phyloP scores from a whole-genome alignment of 2,888 invertebrate species.

The Agrotis puta region DNA sequence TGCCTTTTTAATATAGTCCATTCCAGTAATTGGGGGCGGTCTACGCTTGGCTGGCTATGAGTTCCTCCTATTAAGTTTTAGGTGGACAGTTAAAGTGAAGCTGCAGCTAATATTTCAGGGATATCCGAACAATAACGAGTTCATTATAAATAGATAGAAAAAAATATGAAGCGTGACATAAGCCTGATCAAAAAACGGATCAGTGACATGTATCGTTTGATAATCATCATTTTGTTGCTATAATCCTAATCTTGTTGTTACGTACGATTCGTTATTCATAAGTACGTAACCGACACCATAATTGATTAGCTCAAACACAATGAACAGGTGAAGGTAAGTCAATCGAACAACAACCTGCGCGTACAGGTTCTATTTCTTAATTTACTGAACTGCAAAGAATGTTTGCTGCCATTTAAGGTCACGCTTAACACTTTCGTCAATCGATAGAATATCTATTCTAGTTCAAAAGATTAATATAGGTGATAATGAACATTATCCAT shows the following conservation, averaged over 20 bases:
- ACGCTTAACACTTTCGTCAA: conserved; percentile 45
- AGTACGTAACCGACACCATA: conserved; percentile 12
- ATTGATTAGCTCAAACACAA: conserved; percentile 37
- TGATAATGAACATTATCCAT: conserved; percentile 76
- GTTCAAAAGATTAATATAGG: conserved; percentile 67
- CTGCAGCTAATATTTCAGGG: too few relatives aligned
- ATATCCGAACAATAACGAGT: too few relatives aligned
- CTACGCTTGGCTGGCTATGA: too few relatives aligned
- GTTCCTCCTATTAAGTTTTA: too few relatives aligned
- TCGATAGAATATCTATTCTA: conserved; percentile 35
- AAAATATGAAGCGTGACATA: too few relatives aligned
- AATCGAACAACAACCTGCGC: conserved; percentile 18
- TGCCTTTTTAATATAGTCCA: too few relatives aligned
- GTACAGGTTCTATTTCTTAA: conserved; percentile 36
- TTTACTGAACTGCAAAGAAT: conserved; percentile 41
- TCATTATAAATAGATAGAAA: too few relatives aligned
- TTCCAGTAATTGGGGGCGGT: too few relatives aligned
- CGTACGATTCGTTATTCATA: conserved; percentile 19
- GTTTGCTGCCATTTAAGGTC: conserved; percentile 46
- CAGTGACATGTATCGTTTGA: background rate
- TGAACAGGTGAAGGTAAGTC: conserved; percentile 38
- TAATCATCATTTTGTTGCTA: background rate
- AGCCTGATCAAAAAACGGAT: background rate
- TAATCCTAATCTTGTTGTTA: conserved; percentile 23
- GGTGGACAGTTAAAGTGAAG: too few relatives aligned